These are phyloP conservation scores for Ennomos quercinarius DNA, from an alignment of 2,888 invertebrate genomes.

Conservation along the genomic window DNA sequence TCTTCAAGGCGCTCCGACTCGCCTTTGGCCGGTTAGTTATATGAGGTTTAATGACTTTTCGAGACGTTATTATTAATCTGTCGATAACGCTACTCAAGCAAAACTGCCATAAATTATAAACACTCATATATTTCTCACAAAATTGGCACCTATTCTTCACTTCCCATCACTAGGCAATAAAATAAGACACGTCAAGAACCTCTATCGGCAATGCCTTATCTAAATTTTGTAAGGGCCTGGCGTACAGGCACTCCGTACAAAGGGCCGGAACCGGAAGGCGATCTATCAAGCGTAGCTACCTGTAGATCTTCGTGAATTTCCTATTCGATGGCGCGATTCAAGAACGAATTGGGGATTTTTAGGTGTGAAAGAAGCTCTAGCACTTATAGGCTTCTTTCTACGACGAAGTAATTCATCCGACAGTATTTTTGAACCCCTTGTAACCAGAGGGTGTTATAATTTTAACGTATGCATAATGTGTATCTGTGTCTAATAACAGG, in stretches of 20 bases:
- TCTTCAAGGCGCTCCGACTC: too few relatives aligned
- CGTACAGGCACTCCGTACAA: conserved; percentile 33
- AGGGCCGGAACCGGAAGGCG: conserved; percentile 41
- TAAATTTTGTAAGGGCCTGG: conserved; percentile 36
- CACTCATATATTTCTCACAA: too few relatives aligned
- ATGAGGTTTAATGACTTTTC: too few relatives aligned
- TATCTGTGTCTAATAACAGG: too few relatives aligned
- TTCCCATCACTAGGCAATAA: conserved; percentile 34
- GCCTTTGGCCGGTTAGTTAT: too few relatives aligned
- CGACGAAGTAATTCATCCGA: conserved; percentile 7
- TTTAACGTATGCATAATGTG: too few relatives aligned
- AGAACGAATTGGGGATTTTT: conserved; percentile 18
- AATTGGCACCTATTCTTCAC: conserved; percentile 19
- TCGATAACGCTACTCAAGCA: too few relatives aligned
- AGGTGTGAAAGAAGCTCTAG: conserved; percentile 17
- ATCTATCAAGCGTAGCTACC: conserved; percentile 44
- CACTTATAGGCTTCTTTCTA: conserved; percentile 14
- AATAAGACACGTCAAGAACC: conserved; percentile 37
- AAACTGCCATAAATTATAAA: too few relatives aligned
- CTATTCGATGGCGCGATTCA: conserved; percentile 30
- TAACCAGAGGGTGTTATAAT: too few relatives aligned
- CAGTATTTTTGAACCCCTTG: too few relatives aligned
- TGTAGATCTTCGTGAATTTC: conserved; percentile 38
- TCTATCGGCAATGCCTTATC: conserved; percentile 38
- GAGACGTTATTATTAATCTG: too few relatives aligned